Evolutionary conservation across 2,113 vertebrate species (phyloP), one percentile per base, ranked within the genome.

Genomic region (Recurvirostra avosetta): DNA sequence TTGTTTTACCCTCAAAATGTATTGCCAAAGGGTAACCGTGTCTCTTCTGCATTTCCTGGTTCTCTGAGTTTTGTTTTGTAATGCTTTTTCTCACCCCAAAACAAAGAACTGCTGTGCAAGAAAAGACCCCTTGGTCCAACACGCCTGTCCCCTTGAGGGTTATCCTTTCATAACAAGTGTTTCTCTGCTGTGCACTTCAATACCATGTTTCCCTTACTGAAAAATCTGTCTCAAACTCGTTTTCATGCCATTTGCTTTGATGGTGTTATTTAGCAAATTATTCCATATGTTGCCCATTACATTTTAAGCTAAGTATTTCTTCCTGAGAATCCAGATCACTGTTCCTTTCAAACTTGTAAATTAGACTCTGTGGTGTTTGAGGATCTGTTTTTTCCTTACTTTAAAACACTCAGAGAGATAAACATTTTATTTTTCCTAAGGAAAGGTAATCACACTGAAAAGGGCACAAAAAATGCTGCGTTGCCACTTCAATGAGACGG

Each of bases 231-330:
- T 94, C 78, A 65, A 78, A 86, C 59, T 88, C 2, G 8, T 91
- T 93, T 79, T 77, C 94, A 93, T 92, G 77, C 76, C 74, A 61
- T 68, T 90, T 89, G 53, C 80, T 83, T 90, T 80, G 84, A 91
- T 87, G 68, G 52, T 52, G 82, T 94, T 96, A 96, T 88, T 94
- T 75, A 92, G 73, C 52, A 93, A 94, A 97, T 96, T 76, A 96
- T 93, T 94, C 92, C 82, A 76, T 66, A 89, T 85, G 86, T 96
- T 96, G 88, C 67, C 88, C 86, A 95, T 95, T 96, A 82, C 71
- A 89, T 65, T 68, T 85, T 73, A 86, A 84, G 43, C 79, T 34
- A 93, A 55, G 68, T 50, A 90, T 92, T 94, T 86, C 49, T 76
- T 92, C 79, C 62, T 75, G 63, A 82, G 94, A 86, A 94, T 66